Percentiles rank a stretch among this genome's conserved stretches.
These are phyloP conservation scores for Gryllus longicercus DNA, from an alignment of 2,888 invertebrate genomes.

Conservation along the genomic window DNA sequence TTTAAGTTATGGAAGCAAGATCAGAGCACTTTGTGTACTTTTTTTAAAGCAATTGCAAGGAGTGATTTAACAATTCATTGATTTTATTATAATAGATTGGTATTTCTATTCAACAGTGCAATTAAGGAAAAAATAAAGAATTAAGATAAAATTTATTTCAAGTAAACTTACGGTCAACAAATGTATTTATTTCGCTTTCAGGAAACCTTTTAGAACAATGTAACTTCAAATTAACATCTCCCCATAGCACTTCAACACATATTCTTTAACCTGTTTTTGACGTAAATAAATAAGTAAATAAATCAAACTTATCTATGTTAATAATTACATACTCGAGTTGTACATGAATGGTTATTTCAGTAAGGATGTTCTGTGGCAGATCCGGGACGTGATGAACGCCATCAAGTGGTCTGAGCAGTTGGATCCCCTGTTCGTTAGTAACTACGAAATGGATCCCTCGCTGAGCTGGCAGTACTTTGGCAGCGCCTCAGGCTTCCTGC, in stretches of 20 bases:
- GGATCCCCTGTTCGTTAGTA: constrained; percentile 83
- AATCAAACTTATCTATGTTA: neutral
- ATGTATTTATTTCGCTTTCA: neutral
- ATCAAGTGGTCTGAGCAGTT: constrained; percentile 94
- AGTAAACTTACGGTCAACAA: neutral
- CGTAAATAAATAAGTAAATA: neutral
- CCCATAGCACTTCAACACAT: no score
- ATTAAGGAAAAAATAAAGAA: neutral
- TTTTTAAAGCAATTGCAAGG: no score
- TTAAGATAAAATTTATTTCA: neutral
- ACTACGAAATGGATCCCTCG: constrained; percentile 85
- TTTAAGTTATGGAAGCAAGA: no score
- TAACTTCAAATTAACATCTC: no score
- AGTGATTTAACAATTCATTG: no score
- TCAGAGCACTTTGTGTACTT: no score
- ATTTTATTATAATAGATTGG: no score
- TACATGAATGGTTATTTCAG: neutral
- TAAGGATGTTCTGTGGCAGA: constrained; percentile 52
- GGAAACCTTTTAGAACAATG: neutral
- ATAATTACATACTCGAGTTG: neutral
- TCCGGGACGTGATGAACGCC: constrained; percentile 74
- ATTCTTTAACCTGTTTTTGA: no score
- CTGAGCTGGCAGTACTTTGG: constrained; percentile 99
- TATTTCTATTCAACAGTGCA: no score
- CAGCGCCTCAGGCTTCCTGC: constrained; percentile 89